Conservation (phyloP, 2,113 vertebrate genomes). For the Hemiprocne comata region DNA sequence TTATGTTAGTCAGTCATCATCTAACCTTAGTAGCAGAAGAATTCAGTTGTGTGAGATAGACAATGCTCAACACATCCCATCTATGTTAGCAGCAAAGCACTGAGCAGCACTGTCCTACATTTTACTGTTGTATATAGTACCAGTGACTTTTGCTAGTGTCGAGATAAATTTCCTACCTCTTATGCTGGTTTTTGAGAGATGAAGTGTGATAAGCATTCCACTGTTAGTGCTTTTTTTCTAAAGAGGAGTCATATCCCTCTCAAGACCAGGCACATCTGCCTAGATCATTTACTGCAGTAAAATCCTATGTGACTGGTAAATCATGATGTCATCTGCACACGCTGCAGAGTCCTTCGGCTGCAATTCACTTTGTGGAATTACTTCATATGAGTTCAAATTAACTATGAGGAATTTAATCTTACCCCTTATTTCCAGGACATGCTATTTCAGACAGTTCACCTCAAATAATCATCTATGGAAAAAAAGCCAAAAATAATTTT, state of each 20-base stretch:
- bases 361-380: background rate
- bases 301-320: background rate
- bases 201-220: background rate
- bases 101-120: background rate
- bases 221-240: background rate
- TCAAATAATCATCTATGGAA: background rate
- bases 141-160: background rate
- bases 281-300: background rate
- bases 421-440: background rate
- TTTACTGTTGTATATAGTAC: background rate
- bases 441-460: background rate
- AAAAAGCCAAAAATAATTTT: background rate
- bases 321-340: background rate
- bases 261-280: background rate
- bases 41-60: background rate
- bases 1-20: background rate
- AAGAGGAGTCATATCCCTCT: background rate
- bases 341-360: background rate
- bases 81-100: background rate
- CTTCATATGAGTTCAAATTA: accelerated
- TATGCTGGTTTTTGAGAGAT: background rate
- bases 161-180: background rate
- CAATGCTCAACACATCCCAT: accelerated
- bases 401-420: background rate
- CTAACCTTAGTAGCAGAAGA: background rate